Base-by-base conservation (phyloP, 1,140 invertebrate species). In the Drosophila gunungcola region DNA sequence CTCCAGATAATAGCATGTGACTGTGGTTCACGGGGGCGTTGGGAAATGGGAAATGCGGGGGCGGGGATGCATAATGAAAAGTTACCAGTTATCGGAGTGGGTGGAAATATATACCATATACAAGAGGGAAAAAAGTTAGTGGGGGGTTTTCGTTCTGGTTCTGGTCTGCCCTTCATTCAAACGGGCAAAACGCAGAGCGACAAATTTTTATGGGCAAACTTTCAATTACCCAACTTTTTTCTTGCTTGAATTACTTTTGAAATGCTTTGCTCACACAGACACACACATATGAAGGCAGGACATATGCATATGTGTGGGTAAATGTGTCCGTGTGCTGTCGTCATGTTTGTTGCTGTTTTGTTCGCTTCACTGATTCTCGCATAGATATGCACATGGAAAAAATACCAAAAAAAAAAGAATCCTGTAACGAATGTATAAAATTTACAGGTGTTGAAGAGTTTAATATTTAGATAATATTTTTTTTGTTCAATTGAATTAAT, bases 221-320 rank as follows among this genome's bases (percentile, higher is more conserved):
- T 88, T 88, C 84, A 88, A 88, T 88, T 88, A 88, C 84, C 80
- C 80, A 88, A 88, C 72, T 88, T 88, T 88, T 88, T 88, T 88
- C 76, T 68, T 77, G 84, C 80, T 89, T 89, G 80, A 89, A 88
- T 88, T 88, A 84, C 84, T 88, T 89, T 89, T 80, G 83, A 79
- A 86, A 88, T 88, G 69, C 82, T 78, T 72, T 45, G 63, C 55
- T 27, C 56, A 55, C 45, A 49, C 75, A 43, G 52, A 51, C 38
- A 73, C 25, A 65, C 39, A 16, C 12, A 34, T 16, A 32, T 16
- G 36, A 16, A 45, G 4, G 12, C 61, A 48, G 53, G 43, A 51
- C 54, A 56, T 74, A 46, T 75, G 64, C 39, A 60, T 73, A 74
- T 75, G 43, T 80, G 43, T 46, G 38, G 43, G 52, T 36, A 34